phyloP scores from a whole-genome alignment of 2,888 invertebrate genomes.

The Caenorhabditis drosophilae region DNA sequence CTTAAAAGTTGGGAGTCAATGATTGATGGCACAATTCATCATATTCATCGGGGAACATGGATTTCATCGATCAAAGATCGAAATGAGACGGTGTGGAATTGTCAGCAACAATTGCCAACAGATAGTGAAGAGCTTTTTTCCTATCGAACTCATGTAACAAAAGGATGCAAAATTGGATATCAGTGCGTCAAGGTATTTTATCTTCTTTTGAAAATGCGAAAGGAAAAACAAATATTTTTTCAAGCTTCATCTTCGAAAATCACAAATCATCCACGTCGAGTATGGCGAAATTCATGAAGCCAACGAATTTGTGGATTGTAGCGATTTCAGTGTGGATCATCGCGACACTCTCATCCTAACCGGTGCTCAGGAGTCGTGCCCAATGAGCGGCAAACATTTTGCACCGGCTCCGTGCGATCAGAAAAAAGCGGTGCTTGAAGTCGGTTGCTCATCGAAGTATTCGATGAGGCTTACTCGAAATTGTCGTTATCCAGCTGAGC shows the following conservation, averaged over 20 bases:
- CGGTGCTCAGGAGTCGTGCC: constrained; percentile 24
- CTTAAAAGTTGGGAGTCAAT: constrained; percentile 36
- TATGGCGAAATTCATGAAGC: constrained; percentile 31
- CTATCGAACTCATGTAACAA: constrained; percentile 31
- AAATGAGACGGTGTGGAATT: constrained; percentile 44
- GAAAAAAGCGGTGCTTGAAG: constrained; percentile 22
- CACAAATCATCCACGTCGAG: constrained; percentile 26
- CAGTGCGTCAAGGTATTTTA: constrained; percentile 38
- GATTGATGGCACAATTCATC: constrained; percentile 30
- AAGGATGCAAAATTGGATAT: constrained; percentile 47
- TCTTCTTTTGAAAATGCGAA: not conserved
- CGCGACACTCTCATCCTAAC: constrained; percentile 39
- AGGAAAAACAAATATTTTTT: too few species aligned
- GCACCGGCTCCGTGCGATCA: constrained; percentile 15
- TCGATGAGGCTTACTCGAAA: constrained; percentile 27
- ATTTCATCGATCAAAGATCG: constrained; percentile 27
- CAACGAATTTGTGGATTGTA: constrained; percentile 28
- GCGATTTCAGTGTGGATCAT: constrained; percentile 31
- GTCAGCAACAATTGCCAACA: constrained; percentile 23
- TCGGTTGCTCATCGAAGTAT: constrained; percentile 33
- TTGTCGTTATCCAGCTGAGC: constrained; percentile 28
- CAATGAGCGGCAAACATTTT: constrained; percentile 35
- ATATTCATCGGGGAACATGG: constrained; percentile 32
- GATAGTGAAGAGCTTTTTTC: constrained; percentile 19
- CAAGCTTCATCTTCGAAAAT: constrained; percentile 21